Percentiles rank a stretch among this genome's conserved stretches.
Evolutionary conservation across 2,113 vertebrate genomes (phyloP).

Genomic region (Crotophaga sulcirostris): DNA sequence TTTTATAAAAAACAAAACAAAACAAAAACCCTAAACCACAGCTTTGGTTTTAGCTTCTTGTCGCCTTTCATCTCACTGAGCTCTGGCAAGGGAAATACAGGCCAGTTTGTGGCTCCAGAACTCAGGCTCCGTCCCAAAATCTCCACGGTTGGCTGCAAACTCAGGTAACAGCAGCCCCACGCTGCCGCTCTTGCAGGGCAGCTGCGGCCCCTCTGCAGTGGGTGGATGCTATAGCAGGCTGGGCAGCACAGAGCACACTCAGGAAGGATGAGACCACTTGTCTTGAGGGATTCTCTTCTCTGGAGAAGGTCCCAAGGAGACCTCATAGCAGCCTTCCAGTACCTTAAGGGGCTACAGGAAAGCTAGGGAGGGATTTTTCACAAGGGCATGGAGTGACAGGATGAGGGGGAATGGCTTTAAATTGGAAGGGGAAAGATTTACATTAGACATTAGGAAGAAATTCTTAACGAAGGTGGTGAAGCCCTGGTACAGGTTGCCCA

Average conservation of each 20-base stretch:
- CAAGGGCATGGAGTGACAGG: no score
- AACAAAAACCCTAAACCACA: no score
- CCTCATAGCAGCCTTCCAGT: no score
- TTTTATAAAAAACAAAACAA: neutral
- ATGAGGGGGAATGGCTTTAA: no score
- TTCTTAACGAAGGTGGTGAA: no score
- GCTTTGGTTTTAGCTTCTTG: neutral
- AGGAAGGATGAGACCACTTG: neutral
- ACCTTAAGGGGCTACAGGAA: no score
- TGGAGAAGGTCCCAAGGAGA: no score
- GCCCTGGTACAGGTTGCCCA: no score
- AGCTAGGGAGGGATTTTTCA: no score
- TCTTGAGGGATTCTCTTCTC: no score
- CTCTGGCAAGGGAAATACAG: neutral
- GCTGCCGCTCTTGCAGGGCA: accelerated
- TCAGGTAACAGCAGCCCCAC: neutral
- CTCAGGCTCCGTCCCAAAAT: neutral
- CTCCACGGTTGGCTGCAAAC: neutral
- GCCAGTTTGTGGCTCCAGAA: neutral
- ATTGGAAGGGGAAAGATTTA: no score
- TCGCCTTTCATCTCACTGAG: neutral
- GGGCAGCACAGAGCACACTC: neutral
- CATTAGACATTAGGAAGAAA: no score
- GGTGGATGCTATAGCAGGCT: neutral
- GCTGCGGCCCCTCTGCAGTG: neutral